These are phyloP conservation scores for Heliconius hewitsoni DNA, from an alignment of 1,140 invertebrate genomes.

Conservation along the genomic window DNA sequence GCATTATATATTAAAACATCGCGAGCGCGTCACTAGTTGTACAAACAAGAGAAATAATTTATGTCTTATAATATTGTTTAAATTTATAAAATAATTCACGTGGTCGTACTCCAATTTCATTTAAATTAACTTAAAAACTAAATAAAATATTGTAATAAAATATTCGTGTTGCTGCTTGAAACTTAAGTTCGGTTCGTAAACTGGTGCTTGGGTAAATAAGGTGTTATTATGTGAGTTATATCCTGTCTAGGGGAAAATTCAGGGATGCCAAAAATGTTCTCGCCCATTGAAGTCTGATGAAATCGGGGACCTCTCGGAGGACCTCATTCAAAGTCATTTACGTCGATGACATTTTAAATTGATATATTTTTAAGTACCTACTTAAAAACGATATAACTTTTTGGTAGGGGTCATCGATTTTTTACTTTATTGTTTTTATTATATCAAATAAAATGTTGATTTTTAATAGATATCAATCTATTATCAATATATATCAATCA, in stretches of 20 bases:
- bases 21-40: too few relatives aligned
- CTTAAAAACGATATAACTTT: not conserved
- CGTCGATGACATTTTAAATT: not conserved
- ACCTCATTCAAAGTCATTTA: slow-evolving; percentile 14
- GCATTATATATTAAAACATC: too few relatives aligned
- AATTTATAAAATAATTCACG: too few relatives aligned
- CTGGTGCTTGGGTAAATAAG: not conserved
- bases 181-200: not conserved
- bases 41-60: too few relatives aligned
- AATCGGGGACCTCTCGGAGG: slow-evolving; percentile 13
- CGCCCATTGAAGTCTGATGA: slow-evolving; percentile 33
- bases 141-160: too few relatives aligned
- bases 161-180: not conserved
- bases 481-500: too few relatives aligned
- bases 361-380: slow-evolving; percentile 1
- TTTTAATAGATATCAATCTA: too few relatives aligned
- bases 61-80: too few relatives aligned
- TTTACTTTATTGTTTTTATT: too few relatives aligned
- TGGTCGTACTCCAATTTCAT: not conserved
- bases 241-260: slow-evolving; percentile 23
- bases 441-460: too few relatives aligned
- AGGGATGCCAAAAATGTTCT: slow-evolving; percentile 24
- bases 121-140: not conserved
- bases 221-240: slow-evolving; percentile 14
- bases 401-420: not conserved